Percentiles rank a stretch among this genome's conserved stretches.
These are phyloP conservation scores for Trididemnum miniatum DNA, from an alignment of 23 tunicate genomes.

Conservation along the genomic window DNA sequence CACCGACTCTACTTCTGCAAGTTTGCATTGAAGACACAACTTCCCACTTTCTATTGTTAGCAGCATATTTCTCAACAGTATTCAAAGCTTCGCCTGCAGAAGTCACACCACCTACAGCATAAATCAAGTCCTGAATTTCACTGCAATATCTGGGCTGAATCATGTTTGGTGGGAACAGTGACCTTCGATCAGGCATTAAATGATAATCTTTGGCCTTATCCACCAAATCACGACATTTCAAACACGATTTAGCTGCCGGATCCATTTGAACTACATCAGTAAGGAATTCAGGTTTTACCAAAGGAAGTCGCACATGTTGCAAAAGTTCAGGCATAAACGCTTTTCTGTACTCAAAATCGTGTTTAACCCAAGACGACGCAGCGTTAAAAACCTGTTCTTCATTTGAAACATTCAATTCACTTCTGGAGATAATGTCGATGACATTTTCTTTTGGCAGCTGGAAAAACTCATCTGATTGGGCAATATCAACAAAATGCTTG, in stretches of 20 bases:
- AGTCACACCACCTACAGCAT: conserved; percentile 89
- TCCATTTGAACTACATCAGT: conserved; percentile 89
- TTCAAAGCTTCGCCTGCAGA: conserved; percentile 80
- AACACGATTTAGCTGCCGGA: conserved; percentile 59
- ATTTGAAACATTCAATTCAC: conserved; percentile 71
- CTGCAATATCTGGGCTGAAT: conserved; percentile 83
- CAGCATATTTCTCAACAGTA: conserved; percentile 74
- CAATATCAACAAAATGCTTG: conserved; percentile 77
- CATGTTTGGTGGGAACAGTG: conserved; percentile 69
- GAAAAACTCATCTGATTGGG: conserved; percentile 79
- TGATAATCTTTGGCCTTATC: conserved; percentile 94
- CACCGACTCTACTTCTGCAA: conserved; percentile 89
- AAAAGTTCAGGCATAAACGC: conserved; percentile 67
- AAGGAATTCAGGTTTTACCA: conserved; percentile 77
- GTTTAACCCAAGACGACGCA: conserved; percentile 70
- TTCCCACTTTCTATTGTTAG: conserved; percentile 67
- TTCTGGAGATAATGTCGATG: conserved; percentile 53
- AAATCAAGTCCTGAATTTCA: conserved; percentile 66
- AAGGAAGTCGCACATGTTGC: conserved; percentile 64
- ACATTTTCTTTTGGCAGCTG: conserved; percentile 43
- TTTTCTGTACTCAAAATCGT: conserved; percentile 42
- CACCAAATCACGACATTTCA: conserved; percentile 80
- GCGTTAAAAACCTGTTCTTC: conserved; percentile 89
- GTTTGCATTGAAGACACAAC: conserved; percentile 59
- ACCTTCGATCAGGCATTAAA: conserved; percentile 82